Percentiles rank a stretch among this genome's conserved stretches.
Evolutionary conservation across 2,888 invertebrate genomes (phyloP).

Genomic region (Nasonovia ribisnigri): DNA sequence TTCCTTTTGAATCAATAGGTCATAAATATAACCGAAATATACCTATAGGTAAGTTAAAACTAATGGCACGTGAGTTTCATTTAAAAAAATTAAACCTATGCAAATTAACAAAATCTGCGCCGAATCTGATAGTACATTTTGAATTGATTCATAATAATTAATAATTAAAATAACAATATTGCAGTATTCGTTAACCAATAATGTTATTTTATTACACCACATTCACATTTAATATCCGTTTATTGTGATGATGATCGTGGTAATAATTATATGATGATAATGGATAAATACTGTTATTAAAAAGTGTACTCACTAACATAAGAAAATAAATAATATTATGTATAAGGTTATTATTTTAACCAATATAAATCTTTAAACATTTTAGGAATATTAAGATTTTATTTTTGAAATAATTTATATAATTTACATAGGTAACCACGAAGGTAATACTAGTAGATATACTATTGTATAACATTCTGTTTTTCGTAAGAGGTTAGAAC

Average conservation of each 20-base stretch:
- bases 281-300: conserved; percentile 4
- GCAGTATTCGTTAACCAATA: background rate
- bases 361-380: background rate
- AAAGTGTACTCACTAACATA: background rate
- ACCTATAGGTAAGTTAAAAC: background rate
- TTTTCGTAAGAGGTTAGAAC: background rate
- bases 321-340: background rate
- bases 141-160: background rate
- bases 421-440: background rate
- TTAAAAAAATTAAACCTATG: background rate
- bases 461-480: background rate
- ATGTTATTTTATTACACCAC: background rate
- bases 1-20: background rate
- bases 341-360: background rate
- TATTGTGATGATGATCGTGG: background rate
- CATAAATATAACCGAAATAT: background rate
- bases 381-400: background rate
- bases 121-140: background rate
- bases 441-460: background rate
- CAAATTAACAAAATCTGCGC: background rate
- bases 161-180: background rate
- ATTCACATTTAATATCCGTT: background rate
- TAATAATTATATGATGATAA: background rate
- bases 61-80: background rate
- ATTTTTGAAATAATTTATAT: background rate